Base-by-base conservation (phyloP, 2,113 vertebrate genomes). In the Chaetorhynchus papuensis region DNA sequence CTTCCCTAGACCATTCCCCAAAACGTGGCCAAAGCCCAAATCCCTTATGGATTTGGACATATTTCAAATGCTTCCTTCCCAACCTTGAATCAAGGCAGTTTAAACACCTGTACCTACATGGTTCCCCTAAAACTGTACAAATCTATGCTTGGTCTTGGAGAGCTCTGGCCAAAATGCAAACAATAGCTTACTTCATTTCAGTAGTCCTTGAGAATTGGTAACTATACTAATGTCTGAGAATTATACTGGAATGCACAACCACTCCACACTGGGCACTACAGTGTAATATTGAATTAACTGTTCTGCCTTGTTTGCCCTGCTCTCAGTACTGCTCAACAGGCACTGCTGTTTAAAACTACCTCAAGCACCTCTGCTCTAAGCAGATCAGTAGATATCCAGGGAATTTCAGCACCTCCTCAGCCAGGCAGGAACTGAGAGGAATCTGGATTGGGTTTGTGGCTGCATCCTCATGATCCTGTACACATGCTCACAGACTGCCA, bases 381-480 rank as follows among this genome's bases (percentile, higher is more conserved):
- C 37, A 70, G 41, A 76, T 23, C 75, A 86, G 22, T 20, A 92
- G 75, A 57, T 39, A 90, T 3, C 20, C n/a, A 28, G 17, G 31
- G 89, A 86, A 95, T 74, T 86, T 64, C 72, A 64, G 70, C 61
- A 83, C 24, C 44, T 68, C 53, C 41, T 87, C 60, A 93, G 68
- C 26, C 72, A 87, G 52, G 23, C 52, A 93, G 72, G 50, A 89
- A 33, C 47, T 75, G 60, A 91, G 91, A 0, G 3, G 68, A 89
- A 89, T 78, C 19, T 66, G 41, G 15, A 60, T 1, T 75, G 20
- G 3, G 39, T 70, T 68, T 66, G 26, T 22, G 64, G 64, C 77
- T 81, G 44, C 59, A 56, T 28, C 56, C 50, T 20, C 1, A 9
- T 74, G 82, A 74, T 53, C 20, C 42, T 53, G 18, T 21, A 35